Base-by-base conservation (phyloP, 2,888 invertebrate species). In the Dichetophora obliterata region DNA sequence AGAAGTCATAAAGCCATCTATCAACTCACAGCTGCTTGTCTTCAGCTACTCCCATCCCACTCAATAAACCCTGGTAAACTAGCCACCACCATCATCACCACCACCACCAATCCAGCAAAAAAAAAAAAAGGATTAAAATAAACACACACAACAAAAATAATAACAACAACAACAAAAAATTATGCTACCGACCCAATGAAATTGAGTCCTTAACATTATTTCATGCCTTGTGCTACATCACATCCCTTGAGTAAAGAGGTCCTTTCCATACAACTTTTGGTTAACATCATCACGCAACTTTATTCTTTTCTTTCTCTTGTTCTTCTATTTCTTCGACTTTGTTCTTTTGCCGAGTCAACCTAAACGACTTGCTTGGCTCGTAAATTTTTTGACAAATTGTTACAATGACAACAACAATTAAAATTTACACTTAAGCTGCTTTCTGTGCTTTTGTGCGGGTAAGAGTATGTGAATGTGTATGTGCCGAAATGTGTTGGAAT, bases 311-410 rank as follows among this genome's bases (percentile, higher is more conserved):
- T 43, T 63, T 2, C 6, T 31, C 14, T 31, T 31, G 8, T 16
- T 63, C 27, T n/a, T 16, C 14, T 14, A 0, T 9, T 52, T 69
- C 22, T 9, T 69, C 16, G 34, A 1, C 16, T 70, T 27, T 34
- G 19, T 43, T 66, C 22, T 19, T 54, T 31, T 31, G 43, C 43
- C 14, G 11, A 43, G 2, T 43, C 43, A 43, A 43, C 43, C 14
- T 14, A 43, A 43, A 11, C 43, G 11, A 43, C 6, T 11, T 43
- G 43, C 14, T 68, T 68, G 43, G 19, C 61, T 37, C 37, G 66
- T 54, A 54, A 74, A 66, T 66, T 74, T 43, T 43, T 65, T 43
- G 65, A 74, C 74, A 74, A 74, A 74, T 74, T 66, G 61, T 73
- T 50, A 63, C 72, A 73, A 48, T 24, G 59, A 43, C 74, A 52